Base-by-base conservation (phyloP, 2,888 invertebrate genomes). In the Enoplolaimus lenunculus region DNA sequence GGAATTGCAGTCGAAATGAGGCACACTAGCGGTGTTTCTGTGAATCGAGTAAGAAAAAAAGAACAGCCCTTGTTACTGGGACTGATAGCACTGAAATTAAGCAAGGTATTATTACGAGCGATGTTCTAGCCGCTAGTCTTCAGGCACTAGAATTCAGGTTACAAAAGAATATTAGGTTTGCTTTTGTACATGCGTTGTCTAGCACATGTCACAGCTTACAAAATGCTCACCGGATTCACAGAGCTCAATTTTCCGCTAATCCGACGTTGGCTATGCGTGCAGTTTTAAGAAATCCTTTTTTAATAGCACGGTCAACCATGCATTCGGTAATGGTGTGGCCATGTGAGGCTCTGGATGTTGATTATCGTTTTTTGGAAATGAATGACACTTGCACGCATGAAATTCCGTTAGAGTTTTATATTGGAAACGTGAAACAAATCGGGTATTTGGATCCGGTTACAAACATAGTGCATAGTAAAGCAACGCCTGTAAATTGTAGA, bases 221-320 rank as follows among this genome's bases (percentile, higher is more conserved):
- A n/a, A n/a, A n/a, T n/a, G n/a, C n/a, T n/a, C n/a, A n/a, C n/a
- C n/a, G n/a, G n/a, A n/a, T n/a, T n/a, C n/a, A n/a, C n/a, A n/a
- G n/a, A 62, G 64, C 64, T 13, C 30, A 62, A 29, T 7, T 62
- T 7, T n/a, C 31, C 7, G 64, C 64, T 13, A 62, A 62, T 26
- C 64, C 64, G 16, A 62, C n/a, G 13, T 30, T 62, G n/a, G 64
- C 64, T 29, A 62, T 62, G 64, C 64, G 64, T n/a, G 16, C 28
- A 7, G 7, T 62, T 7, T 26, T 62, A 33, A 26, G 64, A 62
- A 62, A 7, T 62, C 64, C 7, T 7, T 62, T 30, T 62, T 62
- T 62, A 33, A 26, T n/a, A 16, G 64, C 64, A 29, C 7, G 26
- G 13, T 29, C 64, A 13, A 26, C 13, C 26, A 26, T 29, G 13